phyloP scores from a whole-genome alignment of 2,797 vertebrate genomes.

The Sylvia borin region DNA sequence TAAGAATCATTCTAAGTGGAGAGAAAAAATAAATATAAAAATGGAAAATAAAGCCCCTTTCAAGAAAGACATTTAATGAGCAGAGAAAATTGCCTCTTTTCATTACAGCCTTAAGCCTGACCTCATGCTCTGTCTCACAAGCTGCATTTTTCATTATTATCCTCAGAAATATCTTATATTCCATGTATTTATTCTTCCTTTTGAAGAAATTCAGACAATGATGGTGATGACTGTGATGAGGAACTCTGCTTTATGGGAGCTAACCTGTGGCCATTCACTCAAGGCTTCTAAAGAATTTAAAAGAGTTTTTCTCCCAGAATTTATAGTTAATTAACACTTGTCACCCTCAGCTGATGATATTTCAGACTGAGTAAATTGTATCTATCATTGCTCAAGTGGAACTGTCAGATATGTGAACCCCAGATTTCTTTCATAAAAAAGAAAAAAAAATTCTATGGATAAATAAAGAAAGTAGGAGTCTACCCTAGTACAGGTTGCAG shows the following conservation, averaged over 20 bases:
- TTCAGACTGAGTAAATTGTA: background rate
- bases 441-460: background rate
- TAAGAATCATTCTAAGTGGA: background rate
- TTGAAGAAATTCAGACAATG: constrained; percentile 26
- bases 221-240: background rate
- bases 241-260: background rate
- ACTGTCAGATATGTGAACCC: background rate
- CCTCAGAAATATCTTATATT: constrained; percentile 16
- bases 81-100: constrained; percentile 50
- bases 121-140: constrained; percentile 11
- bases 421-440: background rate
- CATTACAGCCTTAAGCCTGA: constrained; percentile 32
- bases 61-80: constrained; percentile 42
- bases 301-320: background rate
- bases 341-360: background rate
- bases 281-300: background rate
- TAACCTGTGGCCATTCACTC: background rate
- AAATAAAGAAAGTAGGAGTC: background rate
- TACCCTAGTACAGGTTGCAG: background rate
- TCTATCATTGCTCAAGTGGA: background rate
- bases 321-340: constrained; percentile 29
- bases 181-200: background rate
- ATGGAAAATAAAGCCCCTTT: constrained; percentile 30
- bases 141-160: constrained; percentile 33
- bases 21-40: constrained; percentile 35